Base-by-base conservation (phyloP, 2,797 vertebrate species). In the Lemur catta region DNA sequence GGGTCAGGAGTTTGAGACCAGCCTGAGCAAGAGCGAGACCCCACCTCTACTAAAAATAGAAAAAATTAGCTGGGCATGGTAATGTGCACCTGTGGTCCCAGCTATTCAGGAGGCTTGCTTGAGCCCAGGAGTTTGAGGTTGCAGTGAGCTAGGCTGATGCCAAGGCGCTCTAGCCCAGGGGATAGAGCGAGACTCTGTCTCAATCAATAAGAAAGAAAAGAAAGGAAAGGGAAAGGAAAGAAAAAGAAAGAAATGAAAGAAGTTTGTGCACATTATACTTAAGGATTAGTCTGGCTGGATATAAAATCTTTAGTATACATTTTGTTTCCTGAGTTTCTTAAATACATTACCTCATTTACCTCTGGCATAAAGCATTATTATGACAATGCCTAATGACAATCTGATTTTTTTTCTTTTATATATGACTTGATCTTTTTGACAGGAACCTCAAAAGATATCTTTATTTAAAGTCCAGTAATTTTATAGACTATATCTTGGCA, bases 251-350 rank as follows among this genome's bases (percentile, higher is more conserved):
- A 2, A 20, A 52, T 20, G 71, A 74, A 72, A 92, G 33, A 24
- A 89, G n/a, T 43, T 69, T 72, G 48, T 72, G 28, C 57, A 67
- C 17, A 65, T 69, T 76, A 46, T 76, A 63, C 33, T 79, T 84
- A 38, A 74, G 84, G 50, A 41, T 91, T 48, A n/a, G 22, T 72
- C 94, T 79, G 52, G 9, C 55, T 30, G 28, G 28, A 82, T 94
- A 38, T 84, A 72, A 88, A 92, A 59, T 89, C n/a, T 59, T 76
- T 28, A 59, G 46, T 57, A 78, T 33, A 43, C n/a, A 33, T 67
- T 94, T 91, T 89, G 48, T 92, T 89, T 84, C 35, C 75, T 72
- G 71, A 65, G 63, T 92, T 88, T 84, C 65, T 92, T 74, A 74
- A 84, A 72, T 90, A 41, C 9, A 4, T 74, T 35, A 50, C 50